Conservation (phyloP, 2,888 invertebrate species). For the Acronicta leporina region DNA sequence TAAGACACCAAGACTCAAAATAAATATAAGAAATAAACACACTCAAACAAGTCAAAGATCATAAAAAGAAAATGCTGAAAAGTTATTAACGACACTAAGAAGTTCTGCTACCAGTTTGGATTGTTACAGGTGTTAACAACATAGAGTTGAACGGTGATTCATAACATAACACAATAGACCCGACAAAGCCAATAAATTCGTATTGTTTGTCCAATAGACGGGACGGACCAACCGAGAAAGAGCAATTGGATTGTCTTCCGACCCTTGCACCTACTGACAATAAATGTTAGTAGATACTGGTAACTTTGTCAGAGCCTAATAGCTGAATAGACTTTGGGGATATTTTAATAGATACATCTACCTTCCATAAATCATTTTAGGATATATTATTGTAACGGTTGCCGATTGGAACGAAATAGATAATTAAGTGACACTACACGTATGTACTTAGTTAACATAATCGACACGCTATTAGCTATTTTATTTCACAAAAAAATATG, state of each 20-base stretch:
- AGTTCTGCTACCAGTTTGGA: constrained; percentile 10
- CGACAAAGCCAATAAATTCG: constrained; percentile 46
- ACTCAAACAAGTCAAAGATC: too few species aligned
- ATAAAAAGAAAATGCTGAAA: too few species aligned
- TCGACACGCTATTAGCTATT: too few species aligned
- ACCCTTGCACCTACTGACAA: constrained; percentile 40
- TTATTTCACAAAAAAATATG: too few species aligned
- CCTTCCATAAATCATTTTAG: not conserved
- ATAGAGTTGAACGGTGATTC: constrained; percentile 33
- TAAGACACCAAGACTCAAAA: too few species aligned
- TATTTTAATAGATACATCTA: not conserved
- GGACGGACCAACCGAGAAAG: constrained; percentile 46
- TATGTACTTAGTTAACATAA: too few species aligned
- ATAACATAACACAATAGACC: constrained; percentile 44
- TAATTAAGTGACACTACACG: too few species aligned
- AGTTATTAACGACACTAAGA: not conserved
- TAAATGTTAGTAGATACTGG: constrained; percentile 44
- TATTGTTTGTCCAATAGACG: constrained; percentile 48
- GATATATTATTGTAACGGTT: too few species aligned
- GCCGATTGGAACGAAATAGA: too few species aligned
- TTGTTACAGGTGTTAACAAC: constrained; percentile 26
- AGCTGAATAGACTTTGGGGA: constrained; percentile 32
- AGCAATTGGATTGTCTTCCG: constrained; percentile 54
- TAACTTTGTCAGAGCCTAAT: constrained; percentile 28
- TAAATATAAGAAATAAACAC: too few species aligned